Base-by-base conservation (phyloP, 2,113 vertebrate species). In the Cairina moschata region DNA sequence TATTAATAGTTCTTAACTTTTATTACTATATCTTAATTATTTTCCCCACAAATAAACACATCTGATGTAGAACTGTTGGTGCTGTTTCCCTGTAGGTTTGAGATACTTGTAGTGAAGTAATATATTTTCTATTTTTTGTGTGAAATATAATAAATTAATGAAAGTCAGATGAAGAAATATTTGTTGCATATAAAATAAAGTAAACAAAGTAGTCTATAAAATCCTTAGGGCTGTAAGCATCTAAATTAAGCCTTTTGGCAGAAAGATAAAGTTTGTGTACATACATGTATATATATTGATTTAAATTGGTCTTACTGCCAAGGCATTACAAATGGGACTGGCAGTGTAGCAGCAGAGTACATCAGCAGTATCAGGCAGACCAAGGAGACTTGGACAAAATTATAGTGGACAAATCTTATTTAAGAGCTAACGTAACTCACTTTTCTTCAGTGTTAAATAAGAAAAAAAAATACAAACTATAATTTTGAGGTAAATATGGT, bases 351-450 rank as follows among this genome's bases (percentile, higher is more conserved):
- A 86, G 88, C 52, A 77, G 69, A 86, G 65, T 80, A 91, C 54
- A 62, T 93, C 94, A 86, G 73, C 89, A 81, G 22, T 88, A 90
- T 83, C 88, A 91, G 94, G 50, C 54, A 86, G 69, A 85, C 28
- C 38, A 95, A 94, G 87, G 85, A 96, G 90, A 86, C 78, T 81
- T 54, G 76, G 83, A 68, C 79, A 92, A 95, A 96, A 91, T 80
- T 95, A 91, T 60, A 75, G 88, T 93, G 63, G 63, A 40, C 32
- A 87, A 94, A 82, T 91, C 59, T 93, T 63, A 79, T 60, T 84
- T 80, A 90, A 95, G 28, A 86, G 23, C 58, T 87, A 82, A 78
- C 68, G 34, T 75, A 83, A 29, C 44, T 86, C 13, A 26, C 8
- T 59, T 91, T 94, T 71, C 52, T 81, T 82, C 59, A 56, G 52